These are phyloP conservation scores for Machimus atricapillus DNA, from an alignment of 2,888 invertebrate species.

Conservation along the genomic window DNA sequence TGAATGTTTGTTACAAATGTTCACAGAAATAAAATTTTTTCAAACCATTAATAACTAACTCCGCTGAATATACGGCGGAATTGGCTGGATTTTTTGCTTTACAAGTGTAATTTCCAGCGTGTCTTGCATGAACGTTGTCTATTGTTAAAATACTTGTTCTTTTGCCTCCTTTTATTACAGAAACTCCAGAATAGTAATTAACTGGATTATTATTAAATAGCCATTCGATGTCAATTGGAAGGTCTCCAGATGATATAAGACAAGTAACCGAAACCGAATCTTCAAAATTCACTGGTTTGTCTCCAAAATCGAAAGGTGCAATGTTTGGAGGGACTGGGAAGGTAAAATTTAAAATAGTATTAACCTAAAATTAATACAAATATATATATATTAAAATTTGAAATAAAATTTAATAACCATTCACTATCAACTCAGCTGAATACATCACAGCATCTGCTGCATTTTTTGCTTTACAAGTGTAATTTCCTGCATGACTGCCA, in stretches of 20 bases:
- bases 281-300: constrained; percentile 73
- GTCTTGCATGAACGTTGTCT: constrained; percentile 70
- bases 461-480: constrained; percentile 78
- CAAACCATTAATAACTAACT: constrained; percentile 60
- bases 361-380: not conserved
- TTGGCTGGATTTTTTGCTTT: constrained; percentile 69
- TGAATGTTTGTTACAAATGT: constrained; percentile 12
- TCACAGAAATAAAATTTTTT: constrained; percentile 57
- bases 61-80: constrained; percentile 62
- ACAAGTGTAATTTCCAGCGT: constrained; percentile 72
- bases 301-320: constrained; percentile 78
- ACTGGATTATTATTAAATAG: constrained; percentile 59
- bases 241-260: constrained; percentile 73
- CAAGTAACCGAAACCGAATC: constrained; percentile 76
- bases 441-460: constrained; percentile 72
- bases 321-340: constrained; percentile 77
- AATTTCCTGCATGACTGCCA: constrained; percentile 74
- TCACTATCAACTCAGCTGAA: constrained; percentile 74
- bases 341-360: not conserved
- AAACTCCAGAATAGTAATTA: constrained; percentile 55
- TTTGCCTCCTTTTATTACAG: constrained; percentile 62
- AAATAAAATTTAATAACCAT: constrained; percentile 62
- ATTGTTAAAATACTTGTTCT: constrained; percentile 70
- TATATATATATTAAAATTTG: not conserved
- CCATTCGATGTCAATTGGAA: constrained; percentile 75